Evolutionary conservation across 2,797 vertebrate species (phyloP).

Genomic region (Gadopsis bispinosus): DNA sequence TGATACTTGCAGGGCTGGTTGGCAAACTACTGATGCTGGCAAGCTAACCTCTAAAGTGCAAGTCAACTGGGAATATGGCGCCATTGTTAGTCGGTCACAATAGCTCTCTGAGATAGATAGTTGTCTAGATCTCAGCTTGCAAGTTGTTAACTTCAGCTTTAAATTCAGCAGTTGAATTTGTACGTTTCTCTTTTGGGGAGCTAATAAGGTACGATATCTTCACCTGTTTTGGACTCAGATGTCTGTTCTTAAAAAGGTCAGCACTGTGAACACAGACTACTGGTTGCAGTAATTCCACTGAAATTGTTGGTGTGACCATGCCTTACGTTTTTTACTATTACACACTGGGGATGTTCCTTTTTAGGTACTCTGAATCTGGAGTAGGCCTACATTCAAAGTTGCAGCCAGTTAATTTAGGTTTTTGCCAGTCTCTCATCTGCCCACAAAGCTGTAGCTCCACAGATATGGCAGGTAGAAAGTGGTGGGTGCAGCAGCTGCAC

Average conservation of each 20-base stretch:
- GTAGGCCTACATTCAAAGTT: constrained; percentile 8
- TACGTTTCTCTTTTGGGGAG: background rate
- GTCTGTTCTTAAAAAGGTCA: constrained; percentile 6
- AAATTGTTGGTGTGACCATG: constrained; percentile 6
- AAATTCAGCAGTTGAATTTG: too few relatives aligned
- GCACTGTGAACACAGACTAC: constrained; percentile 1
- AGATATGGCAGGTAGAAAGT: constrained; percentile 13
- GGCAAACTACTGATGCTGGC: background rate
- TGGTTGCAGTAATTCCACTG: background rate
- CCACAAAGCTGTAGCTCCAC: constrained; percentile 18
- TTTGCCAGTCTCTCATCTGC: constrained; percentile 15
- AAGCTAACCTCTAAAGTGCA: background rate
- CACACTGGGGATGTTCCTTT: constrained; percentile 13
- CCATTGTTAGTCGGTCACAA: background rate
- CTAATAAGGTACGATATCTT: constrained; percentile 10
- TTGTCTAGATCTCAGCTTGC: background rate
- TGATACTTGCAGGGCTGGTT: background rate
- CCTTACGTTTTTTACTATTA: background rate
- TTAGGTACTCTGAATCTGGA: constrained; percentile 5
- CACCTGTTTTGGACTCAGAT: constrained; percentile 4
- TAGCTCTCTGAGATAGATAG: background rate
- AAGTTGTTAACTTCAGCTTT: background rate
- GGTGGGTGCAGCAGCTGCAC: constrained; percentile 19
- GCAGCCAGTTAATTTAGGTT: constrained; percentile 9
- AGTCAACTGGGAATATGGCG: background rate